Evolutionary conservation across 2,113 vertebrate species (phyloP).

Genomic region (Plestiodon gilberti): DNA sequence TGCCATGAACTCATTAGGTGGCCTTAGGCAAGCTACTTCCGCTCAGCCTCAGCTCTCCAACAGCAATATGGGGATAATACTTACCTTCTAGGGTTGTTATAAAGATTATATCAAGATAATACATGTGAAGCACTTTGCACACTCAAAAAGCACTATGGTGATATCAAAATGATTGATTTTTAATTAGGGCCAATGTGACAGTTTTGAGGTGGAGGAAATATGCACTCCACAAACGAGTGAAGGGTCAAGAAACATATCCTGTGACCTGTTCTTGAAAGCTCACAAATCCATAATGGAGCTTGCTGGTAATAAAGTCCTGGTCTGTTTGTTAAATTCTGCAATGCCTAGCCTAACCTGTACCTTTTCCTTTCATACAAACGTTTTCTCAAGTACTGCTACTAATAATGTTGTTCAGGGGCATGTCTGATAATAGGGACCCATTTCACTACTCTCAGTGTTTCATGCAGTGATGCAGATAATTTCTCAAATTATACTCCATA

Average conservation of each 20-base stretch:
- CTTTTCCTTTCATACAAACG: slow-evolving; percentile 61
- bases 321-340: slow-evolving; percentile 75
- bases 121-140: too few relatives aligned
- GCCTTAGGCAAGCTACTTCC: too few relatives aligned
- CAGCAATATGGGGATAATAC: too few relatives aligned
- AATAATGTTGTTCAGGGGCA: background rate
- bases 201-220: background rate
- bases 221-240: background rate
- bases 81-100: too few relatives aligned
- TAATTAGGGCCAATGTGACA: too few relatives aligned
- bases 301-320: slow-evolving; percentile 74
- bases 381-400: slow-evolving; percentile 27
- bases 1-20: too few relatives aligned
- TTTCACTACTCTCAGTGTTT: background rate
- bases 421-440: slow-evolving; percentile 34
- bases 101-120: too few relatives aligned
- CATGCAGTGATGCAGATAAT: slow-evolving; percentile 17
- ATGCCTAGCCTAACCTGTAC: slow-evolving; percentile 58
- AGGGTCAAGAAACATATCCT: background rate
- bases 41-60: too few relatives aligned
- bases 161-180: too few relatives aligned
- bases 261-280: background rate
- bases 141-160: too few relatives aligned
- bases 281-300: slow-evolving; percentile 76
- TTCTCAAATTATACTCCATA: background rate